Evolutionary conservation across 1,140 invertebrate species (phyloP).

Genomic region (Drosophila nebulosa): DNA sequence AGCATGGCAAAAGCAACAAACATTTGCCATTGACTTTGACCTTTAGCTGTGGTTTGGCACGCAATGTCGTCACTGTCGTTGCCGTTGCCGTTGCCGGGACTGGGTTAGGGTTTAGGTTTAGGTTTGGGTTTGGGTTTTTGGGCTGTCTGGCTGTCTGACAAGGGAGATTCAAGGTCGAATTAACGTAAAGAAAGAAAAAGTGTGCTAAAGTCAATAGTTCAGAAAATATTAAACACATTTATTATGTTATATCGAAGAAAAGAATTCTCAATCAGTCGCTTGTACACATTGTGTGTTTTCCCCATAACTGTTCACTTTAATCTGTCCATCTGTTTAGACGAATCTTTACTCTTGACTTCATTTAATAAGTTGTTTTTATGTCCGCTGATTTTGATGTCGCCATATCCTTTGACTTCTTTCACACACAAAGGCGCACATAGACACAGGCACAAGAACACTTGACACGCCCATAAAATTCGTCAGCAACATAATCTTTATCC

Average conservation of each 20-base stretch:
- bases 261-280: background rate
- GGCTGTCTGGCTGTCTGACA: conserved; percentile 4
- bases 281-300: too few relatives aligned
- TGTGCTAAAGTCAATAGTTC: conserved; percentile 43
- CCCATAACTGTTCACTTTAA: too few relatives aligned
- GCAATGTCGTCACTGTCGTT: conserved; percentile 39
- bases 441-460: conserved; percentile 9
- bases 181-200: conserved; percentile 35
- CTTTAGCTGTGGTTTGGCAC: conserved; percentile 51
- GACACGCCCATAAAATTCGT: conserved; percentile 34
- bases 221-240: conserved; percentile 1
- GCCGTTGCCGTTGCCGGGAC: too few relatives aligned
- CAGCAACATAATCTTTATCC: conserved; percentile 3
- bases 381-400: conserved; percentile 67
- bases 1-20: conserved; percentile 23
- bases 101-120: background rate
- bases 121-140: background rate
- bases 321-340: conserved; percentile 48
- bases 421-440: background rate
- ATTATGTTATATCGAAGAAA: background rate
- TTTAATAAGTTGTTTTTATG: conserved; percentile 31
- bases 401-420: conserved; percentile 16
- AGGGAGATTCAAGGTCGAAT: conserved; percentile 55
- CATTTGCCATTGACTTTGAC: conserved; percentile 49
- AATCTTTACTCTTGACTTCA: conserved; percentile 5